Base-by-base conservation (phyloP, 2,888 invertebrate genomes). In the Macroteleia sp. region DNA sequence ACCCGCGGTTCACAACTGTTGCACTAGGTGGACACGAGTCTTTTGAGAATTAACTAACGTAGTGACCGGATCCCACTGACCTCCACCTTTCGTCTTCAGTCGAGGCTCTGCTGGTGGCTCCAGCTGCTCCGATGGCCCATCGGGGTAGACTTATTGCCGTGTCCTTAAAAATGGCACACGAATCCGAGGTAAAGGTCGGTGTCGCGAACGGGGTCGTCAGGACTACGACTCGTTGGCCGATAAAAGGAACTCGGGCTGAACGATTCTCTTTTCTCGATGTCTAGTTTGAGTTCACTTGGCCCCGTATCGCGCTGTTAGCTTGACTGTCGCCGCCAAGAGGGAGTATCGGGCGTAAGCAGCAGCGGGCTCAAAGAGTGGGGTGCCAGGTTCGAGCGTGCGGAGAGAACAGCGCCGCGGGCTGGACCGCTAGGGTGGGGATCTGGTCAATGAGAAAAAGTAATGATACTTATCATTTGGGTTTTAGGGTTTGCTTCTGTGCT, bases 101-200 rank as follows among this genome's bases (percentile, higher is more conserved):
- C 73, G 50, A 48, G 71, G 62, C 67, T 62, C 67, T 62, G 71
- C 75, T 69, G 70, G 59, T 70, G 76, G 69, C 64, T 76, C 76
- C 76, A 66, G 76, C 57, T 76, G 70, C 70, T 76, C 76, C 76
- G 64, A 57, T 66, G 70, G 76, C 70, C 70, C 76, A 76, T 76
- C 76, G 57, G 69, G 62, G 52, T 59, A 42, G 34, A 32, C 54
- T 61, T 56, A 9, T 39, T 25, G 30, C 12, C 20, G 30, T 22
- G 16, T 28, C 10, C 5, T 17, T 67, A 46, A 62, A 50, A 48
- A 14, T 32, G 39, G 56, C 10, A 61, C 70, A 54, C 59, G 48
- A 36, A 64, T 67, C 48, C 42, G 50, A 36, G 52, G 42, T 36
- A 44, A 34, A 30, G 39, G 19, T 20, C 20, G 57, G 14, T 25